Evolutionary conservation across 1,140 invertebrate genomes (phyloP), one percentile per base, ranked within the genome.

Genomic region (Drosophila serrata): DNA sequence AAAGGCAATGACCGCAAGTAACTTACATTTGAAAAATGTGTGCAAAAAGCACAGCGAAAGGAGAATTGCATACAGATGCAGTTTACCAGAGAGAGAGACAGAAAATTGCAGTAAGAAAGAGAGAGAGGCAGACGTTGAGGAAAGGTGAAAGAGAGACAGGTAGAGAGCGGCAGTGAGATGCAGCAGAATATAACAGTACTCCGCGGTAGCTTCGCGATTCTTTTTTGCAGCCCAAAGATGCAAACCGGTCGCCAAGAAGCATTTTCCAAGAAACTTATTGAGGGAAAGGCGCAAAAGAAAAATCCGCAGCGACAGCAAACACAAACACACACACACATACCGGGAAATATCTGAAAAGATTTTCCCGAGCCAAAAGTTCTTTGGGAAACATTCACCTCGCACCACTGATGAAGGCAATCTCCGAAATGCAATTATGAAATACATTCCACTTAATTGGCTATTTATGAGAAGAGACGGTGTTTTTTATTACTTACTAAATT

Each of bases 21-120:
- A 91, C 91, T 92, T 92, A 92, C 91, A 92, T 92, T 92, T 91
- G 91, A 91, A 92, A 92, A 92, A 92, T 92, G 91, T 91, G 87
- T 90, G 87, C 82, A 87, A 90, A 69, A 90, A 90, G 75, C 81
- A 90, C 86, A 90, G 86, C 86, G 86, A 90, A 90, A 90, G 86
- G 87, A 90, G 76, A 75, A 79, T 63, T 60, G 53, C 53, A 75
- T 60, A 77, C 81, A 84, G 70, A 77, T 60, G 79, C 65, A 84
- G 42, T 73, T 39, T 4, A 40, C n/a, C 42, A 37, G 12, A 53
- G 37, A 58, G 42, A 33, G 35, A 31, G 67, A 29, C 29, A 11
- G 24, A 29, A 7, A 24, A 24, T 27, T 12, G 9, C 49, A 35
- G 17, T 0, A 15, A 46, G 8, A 46, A 7, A 46, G 45, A 24